Percentiles rank a stretch among this genome's conserved stretches.
phyloP scores from a whole-genome alignment of 2,888 invertebrate species.

The Dynastes maya region DNA sequence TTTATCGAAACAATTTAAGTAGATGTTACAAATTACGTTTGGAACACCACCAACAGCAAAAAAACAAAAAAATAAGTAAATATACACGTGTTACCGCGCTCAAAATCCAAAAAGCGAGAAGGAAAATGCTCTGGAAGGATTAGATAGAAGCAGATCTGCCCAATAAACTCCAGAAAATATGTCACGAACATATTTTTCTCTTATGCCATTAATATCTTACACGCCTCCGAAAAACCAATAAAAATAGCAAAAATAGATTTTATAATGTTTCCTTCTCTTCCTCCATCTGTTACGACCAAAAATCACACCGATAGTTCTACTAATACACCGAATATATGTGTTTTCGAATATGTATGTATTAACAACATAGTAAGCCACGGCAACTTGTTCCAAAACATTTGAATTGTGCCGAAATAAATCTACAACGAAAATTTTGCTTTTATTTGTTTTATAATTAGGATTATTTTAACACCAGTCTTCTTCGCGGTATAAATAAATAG shows the following conservation, averaged over 20 bases:
- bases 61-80: too few species aligned
- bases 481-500: too few species aligned
- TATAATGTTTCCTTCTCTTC: conserved; percentile 8
- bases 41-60: too few species aligned
- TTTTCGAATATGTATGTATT: neutral
- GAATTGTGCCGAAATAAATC: too few species aligned
- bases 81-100: too few species aligned
- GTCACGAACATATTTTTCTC: conserved; percentile 34
- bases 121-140: neutral
- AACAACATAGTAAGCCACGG: neutral
- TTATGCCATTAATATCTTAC: conserved; percentile 22
- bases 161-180: conserved; percentile 9
- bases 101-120: too few species aligned
- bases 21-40: too few species aligned
- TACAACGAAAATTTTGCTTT: too few species aligned
- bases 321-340: neutral
- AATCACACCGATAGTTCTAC: neutral
- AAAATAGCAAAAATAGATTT: conserved; percentile 43
- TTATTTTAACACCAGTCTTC: too few species aligned
- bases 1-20: too few species aligned
- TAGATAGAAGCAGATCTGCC: neutral
- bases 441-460: too few species aligned
- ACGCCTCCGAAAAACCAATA: conserved; percentile 38
- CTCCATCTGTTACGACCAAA: conserved; percentile 28
- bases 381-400: too few species aligned